phyloP scores from a whole-genome alignment of 2,797 vertebrate genomes.

The Oceanodroma leucorhoa region DNA sequence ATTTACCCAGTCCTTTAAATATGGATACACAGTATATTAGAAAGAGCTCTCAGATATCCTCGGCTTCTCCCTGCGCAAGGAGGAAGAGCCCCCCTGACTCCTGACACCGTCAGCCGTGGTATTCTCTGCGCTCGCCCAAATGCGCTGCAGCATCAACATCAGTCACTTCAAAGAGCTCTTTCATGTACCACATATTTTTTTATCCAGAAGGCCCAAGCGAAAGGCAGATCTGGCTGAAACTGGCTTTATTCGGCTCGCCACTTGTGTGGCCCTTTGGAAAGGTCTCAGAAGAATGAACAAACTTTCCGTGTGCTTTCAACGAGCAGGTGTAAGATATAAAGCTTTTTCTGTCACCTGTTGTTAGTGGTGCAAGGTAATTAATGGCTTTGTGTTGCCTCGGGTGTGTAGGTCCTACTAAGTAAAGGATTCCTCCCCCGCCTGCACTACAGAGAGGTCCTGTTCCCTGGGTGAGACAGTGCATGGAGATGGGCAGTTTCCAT shows the following conservation, averaged over 20 bases:
- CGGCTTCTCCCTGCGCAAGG: rapidly evolving
- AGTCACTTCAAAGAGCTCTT: conserved; percentile 69
- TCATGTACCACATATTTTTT: conserved; percentile 57
- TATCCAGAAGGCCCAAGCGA: not conserved
- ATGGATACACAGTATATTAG: not conserved
- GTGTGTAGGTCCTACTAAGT: not conserved
- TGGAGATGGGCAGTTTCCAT: not conserved
- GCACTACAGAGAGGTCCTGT: not conserved
- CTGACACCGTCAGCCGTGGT: not conserved
- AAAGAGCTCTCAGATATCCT: not conserved
- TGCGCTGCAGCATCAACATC: conserved; percentile 38
- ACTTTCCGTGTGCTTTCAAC: not conserved
- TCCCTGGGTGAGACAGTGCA: not conserved
- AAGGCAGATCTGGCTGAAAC: conserved; percentile 31
- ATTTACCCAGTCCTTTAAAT: not conserved
- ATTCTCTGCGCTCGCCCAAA: conserved; percentile 14
- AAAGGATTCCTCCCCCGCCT: not conserved
- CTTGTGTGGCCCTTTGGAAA: conserved; percentile 53
- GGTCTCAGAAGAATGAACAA: conserved; percentile 2
- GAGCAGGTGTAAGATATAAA: conserved; percentile 1
- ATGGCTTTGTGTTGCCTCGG: not conserved
- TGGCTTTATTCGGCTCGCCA: not conserved
- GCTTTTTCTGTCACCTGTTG: conserved; percentile 4
- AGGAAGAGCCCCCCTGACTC: not conserved
- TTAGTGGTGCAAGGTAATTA: not conserved